Evolutionary conservation across 2,113 vertebrate species (phyloP), one percentile per base, ranked within the genome.

Genomic region (Channa argus): DNA sequence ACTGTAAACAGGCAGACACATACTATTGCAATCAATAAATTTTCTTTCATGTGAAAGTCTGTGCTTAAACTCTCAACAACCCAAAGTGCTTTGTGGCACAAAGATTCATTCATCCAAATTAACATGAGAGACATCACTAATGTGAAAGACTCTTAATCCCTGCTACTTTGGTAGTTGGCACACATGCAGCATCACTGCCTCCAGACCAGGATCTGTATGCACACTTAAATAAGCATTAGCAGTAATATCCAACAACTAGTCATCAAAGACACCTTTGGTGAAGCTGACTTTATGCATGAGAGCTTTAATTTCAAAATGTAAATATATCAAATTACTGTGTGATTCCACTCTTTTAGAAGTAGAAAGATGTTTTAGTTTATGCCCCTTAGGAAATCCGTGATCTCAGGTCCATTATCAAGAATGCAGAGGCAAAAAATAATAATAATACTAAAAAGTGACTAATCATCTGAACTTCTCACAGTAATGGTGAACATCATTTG

Each of bases 331-430:
- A 66, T 50, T 43, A 45, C 45, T 3, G 34, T n/a, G 54, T 24
- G 59, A 46, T 36, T 68, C 76, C 53, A 14, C 11, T 54, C 51
- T 54, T 69, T 38, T 3, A 45, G 58, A 64, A 64, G 34, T 52
- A 10, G 11, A 61, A 67, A 24, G 24, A 24, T 1, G 24, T 24
- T 24, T 24, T 24, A 24, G 24, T 24, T 24, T 24, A 24, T 24
- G 24, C 24, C 51, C 66, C 15, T 51, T 49, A 50, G 56, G 61
- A 79, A 69, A 82, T 77, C 24, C 38, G 2, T 52, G 33, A 63
- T 71, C 62, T 73, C 50, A 58, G 74, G 82, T 80, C 70, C 73
- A 53, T 79, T 34, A 58, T 74, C 76, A 81, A 65, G n/a, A 47
- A 51, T 36, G 10, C 33, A 15, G 38, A 59, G 3, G 43, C 61